Percentiles rank a stretch among this genome's conserved stretches.
phyloP scores from a whole-genome alignment of 1,140 invertebrate genomes.

The Acromyrmex heyeri region DNA sequence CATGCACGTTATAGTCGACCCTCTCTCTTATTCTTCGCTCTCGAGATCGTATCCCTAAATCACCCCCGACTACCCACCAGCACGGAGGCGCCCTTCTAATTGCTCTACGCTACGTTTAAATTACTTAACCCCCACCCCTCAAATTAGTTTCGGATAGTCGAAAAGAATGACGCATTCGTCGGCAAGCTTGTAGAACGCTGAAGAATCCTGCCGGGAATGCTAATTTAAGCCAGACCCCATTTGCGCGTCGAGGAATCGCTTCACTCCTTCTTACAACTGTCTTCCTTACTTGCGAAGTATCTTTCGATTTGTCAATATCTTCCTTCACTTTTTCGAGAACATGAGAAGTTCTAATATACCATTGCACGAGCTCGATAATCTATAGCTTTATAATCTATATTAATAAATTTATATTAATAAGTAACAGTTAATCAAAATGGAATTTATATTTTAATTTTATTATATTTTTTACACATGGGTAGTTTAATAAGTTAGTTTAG shows the following conservation, averaged over 20 bases:
- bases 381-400: background rate
- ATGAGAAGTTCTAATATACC: constrained; percentile 1
- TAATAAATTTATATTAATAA: background rate
- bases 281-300: constrained; percentile 46
- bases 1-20: constrained; percentile 72
- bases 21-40: constrained; percentile 82
- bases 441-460: constrained; percentile 3
- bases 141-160: constrained; percentile 85
- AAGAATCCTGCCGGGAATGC: constrained; percentile 80
- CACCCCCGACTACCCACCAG: constrained; percentile 79
- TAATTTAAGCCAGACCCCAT: constrained; percentile 74
- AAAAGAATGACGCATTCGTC: constrained; percentile 83
- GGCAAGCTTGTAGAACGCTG: constrained; percentile 68
- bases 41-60: constrained; percentile 83
- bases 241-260: constrained; percentile 62
- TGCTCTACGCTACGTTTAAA: constrained; percentile 85
- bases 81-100: constrained; percentile 82
- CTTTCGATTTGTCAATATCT: constrained; percentile 59
- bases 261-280: constrained; percentile 58
- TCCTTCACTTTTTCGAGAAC: background rate
- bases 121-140: constrained; percentile 81
- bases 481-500: too few relatives aligned
- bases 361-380: background rate
- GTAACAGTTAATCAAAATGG: background rate
- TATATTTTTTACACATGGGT: too few relatives aligned